Base-by-base conservation (phyloP, 2,113 vertebrate genomes). In the Tupaia chinensis region DNA sequence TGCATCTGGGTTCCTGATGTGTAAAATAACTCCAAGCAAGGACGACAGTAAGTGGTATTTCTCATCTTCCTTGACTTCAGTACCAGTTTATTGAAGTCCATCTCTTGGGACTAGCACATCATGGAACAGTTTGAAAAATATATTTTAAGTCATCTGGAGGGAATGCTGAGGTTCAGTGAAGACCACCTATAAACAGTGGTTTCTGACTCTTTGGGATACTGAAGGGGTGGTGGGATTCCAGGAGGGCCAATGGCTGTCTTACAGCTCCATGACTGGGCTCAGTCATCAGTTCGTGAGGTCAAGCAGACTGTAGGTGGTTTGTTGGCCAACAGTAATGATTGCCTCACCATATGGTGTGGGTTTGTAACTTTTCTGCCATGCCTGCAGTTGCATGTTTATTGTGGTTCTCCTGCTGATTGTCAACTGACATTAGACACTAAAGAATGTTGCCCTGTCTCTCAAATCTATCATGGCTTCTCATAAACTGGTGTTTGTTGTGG, bases 401-500 rank as follows among this genome's bases (percentile, higher is more conserved):
- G 96, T 96, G 97, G 92, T 93, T 94, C 77, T 66, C 69, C 85
- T 85, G 27, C 85, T 93, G 96, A 97, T 91, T 96, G 80, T 83
- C 65, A 79, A 78, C 80, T 96, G 94, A 96, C 94, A 0, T 92
- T 74, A 97, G 87, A 93, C 58, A 0, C n/a, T 74, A 72, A 95
- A 96, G 98, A 98, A 97, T 96, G 95, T 80, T 81, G 0, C 89
- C n/a, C 15, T 0, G 74, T 78, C 96, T 92, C 97, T 97, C 77
- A 44, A 68, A 95, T 93, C 91, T 1, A 9, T 87, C 93, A 95
- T 95, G 96, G 96, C 89, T 97, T 98, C 97, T 96, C 96, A 92
- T 96, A 96, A 98, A 97, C 93, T 79, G 16, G 63, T 94, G 94
- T 98, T 98, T 98, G 97, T 97, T 98, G 97, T 97, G 97, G 97